These are phyloP conservation scores for Scolopax mira DNA, from an alignment of 2,113 vertebrate genomes.

Conservation along the genomic window DNA sequence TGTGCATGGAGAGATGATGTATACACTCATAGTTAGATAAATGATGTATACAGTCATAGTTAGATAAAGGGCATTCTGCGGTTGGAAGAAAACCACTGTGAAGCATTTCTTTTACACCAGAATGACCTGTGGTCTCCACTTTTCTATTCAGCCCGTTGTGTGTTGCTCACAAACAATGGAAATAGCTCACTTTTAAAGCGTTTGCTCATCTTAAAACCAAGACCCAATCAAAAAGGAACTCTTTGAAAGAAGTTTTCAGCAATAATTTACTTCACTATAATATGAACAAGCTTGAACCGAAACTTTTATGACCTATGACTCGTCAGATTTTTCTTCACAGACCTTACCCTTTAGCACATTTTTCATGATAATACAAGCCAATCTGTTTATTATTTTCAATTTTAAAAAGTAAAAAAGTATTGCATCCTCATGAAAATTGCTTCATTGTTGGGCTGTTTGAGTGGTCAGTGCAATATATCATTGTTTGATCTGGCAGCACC, in stretches of 20 bases:
- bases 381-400: slow-evolving; percentile 67
- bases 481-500: slow-evolving; percentile 69
- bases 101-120: not conserved
- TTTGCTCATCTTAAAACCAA: slow-evolving; percentile 45
- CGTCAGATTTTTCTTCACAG: slow-evolving; percentile 62
- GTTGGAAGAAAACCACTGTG: not conserved
- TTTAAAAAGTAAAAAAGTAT: slow-evolving; percentile 27
- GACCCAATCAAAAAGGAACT: slow-evolving; percentile 16
- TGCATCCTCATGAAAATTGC: slow-evolving; percentile 56
- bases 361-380: slow-evolving; percentile 58
- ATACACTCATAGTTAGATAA: not conserved
- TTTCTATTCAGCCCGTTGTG: slow-evolving; percentile 20
- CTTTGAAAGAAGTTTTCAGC: slow-evolving; percentile 60
- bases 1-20: not conserved
- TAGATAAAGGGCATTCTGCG: not conserved
- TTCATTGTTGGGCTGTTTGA: slow-evolving; percentile 54
- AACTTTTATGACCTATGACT: slow-evolving; percentile 64
- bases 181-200: slow-evolving; percentile 3
- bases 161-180: slow-evolving; percentile 39
- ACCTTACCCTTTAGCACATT: slow-evolving; percentile 57
- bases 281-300: slow-evolving; percentile 54
- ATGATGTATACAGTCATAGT: not conserved
- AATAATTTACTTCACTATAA: slow-evolving; percentile 62
- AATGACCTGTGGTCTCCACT: slow-evolving; percentile 2
- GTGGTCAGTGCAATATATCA: slow-evolving; percentile 64